Base-by-base conservation (phyloP, 2,113 vertebrate genomes). In the Condylura cristata region DNA sequence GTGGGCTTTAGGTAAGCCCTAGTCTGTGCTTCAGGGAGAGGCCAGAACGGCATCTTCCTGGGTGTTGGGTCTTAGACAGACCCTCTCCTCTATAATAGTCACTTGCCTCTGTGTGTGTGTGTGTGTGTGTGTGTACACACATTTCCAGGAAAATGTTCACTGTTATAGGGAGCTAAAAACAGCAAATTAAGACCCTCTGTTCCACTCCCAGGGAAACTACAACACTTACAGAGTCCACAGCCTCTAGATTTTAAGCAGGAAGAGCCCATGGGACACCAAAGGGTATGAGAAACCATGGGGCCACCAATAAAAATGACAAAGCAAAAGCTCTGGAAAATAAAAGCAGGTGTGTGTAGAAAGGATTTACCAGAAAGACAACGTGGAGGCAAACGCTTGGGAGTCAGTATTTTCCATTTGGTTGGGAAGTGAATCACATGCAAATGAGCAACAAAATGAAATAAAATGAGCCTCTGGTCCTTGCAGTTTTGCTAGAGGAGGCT, bases 401-500 rank as follows among this genome's bases (percentile, higher is more conserved):
- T 46, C 20, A 22, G 41, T 20, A 24, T 30, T 71, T 74, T 81
- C 74, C 76, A 32, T 63, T 81, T 93, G 87, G 18, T 66, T 39
- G 32, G 72, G 46, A 94, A 89, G 51, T 22, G 56, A 88, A 44
- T 28, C 24, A 81, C 65, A 28, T 5, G n/a, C 81, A 81, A 72
- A 78, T 6, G 26, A 85, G 83, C 46, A 66, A 53, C 39, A 87
- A 76, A 89, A 79, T 0, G 87, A 91, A 91, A 76, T 92, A 71
- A 76, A 66, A 76, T 13, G 53, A 63, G 51, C 41, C 74, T 71
- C 86, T 32, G 17, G n/a, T 79, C 91, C 86, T 61, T 24, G 22
- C 1, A 44, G 30, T 75, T 28, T 86, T 12, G 61, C 88, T 87
- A 63, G 75, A 61, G 61, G 86, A 80, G 76, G 82, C 41, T 12